Percentiles rank a stretch among this genome's conserved stretches.
phyloP scores from a whole-genome alignment of 2,797 vertebrate species.

The Melanotaenia maccullochi region DNA sequence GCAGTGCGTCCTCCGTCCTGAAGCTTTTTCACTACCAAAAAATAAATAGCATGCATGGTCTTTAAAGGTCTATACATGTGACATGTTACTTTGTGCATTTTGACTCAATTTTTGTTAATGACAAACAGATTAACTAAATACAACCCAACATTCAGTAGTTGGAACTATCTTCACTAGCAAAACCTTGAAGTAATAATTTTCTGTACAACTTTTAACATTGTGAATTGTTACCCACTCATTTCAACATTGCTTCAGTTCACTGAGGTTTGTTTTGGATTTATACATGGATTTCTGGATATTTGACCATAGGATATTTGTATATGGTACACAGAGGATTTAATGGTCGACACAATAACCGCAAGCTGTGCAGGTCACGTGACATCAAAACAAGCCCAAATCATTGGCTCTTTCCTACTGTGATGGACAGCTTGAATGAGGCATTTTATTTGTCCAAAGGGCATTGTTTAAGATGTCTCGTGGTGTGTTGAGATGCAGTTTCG shows the following conservation, averaged over 20 bases:
- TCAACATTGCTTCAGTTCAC: too few species aligned
- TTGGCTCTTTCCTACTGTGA: neutral
- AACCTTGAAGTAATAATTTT: neutral
- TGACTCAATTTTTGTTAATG: too few species aligned
- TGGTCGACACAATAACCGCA: neutral
- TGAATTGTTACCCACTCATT: too few species aligned
- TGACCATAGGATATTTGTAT: too few species aligned
- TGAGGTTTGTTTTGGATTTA: too few species aligned
- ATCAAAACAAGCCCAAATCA: neutral
- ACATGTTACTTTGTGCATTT: too few species aligned
- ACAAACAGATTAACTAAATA: neutral
- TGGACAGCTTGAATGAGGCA: neutral
- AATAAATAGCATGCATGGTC: neutral
- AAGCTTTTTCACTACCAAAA: neutral
- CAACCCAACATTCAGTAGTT: neutral
- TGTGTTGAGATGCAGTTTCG: neutral
- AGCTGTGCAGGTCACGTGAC: neutral
- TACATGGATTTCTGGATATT: too few species aligned
- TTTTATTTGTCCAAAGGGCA: neutral
- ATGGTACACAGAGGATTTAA: neutral
- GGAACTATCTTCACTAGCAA: neutral
- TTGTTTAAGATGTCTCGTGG: neutral
- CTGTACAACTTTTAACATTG: too few species aligned
- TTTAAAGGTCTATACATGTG: neutral
- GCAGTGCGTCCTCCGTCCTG: neutral